Evolutionary conservation across 1,140 invertebrate genomes (phyloP).

Genomic region (Metopolophium dirhodum): DNA sequence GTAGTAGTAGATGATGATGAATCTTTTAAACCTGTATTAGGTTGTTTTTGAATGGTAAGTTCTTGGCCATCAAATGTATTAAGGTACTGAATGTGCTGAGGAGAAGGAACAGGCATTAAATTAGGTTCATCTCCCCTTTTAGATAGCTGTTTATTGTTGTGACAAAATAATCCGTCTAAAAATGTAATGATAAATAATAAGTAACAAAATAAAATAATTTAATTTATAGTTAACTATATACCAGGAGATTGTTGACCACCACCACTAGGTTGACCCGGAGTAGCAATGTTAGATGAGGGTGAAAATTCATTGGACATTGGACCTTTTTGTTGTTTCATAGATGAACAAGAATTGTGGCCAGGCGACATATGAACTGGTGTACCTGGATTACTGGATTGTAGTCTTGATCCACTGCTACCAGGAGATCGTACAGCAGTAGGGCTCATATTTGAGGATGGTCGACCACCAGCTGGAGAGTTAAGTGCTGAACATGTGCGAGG

Average conservation of each 20-base stretch:
- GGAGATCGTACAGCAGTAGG: constrained; percentile 64
- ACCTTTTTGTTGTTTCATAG: constrained; percentile 63
- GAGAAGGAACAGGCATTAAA: constrained; percentile 94
- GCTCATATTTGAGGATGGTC: constrained; percentile 67
- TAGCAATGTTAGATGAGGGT: constrained; percentile 62
- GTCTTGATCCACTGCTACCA: constrained; percentile 62
- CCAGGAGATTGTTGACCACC: constrained; percentile 65
- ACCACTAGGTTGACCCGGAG: constrained; percentile 59
- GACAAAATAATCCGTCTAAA: constrained; percentile 43
- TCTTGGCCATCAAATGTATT: constrained; percentile 96
- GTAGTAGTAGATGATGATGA: constrained; percentile 37
- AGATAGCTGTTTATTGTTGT: constrained; percentile 24
- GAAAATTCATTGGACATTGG: constrained; percentile 61
- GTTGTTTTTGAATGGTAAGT: constrained; percentile 94
- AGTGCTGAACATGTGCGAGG: constrained; percentile 73
- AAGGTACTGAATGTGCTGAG: constrained; percentile 94
- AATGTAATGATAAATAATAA: neutral
- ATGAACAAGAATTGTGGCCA: constrained; percentile 58
- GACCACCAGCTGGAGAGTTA: constrained; percentile 75
- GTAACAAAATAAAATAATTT: neutral
- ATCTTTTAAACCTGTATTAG: constrained; percentile 88
- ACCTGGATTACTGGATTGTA: constrained; percentile 74
- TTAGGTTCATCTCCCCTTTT: constrained; percentile 77
- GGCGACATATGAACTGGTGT: constrained; percentile 69
- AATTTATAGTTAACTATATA: constrained; percentile 58